These are phyloP conservation scores for Leptoteleia sp. DNA, from an alignment of 1,140 invertebrate genomes.

Conservation along the genomic window DNA sequence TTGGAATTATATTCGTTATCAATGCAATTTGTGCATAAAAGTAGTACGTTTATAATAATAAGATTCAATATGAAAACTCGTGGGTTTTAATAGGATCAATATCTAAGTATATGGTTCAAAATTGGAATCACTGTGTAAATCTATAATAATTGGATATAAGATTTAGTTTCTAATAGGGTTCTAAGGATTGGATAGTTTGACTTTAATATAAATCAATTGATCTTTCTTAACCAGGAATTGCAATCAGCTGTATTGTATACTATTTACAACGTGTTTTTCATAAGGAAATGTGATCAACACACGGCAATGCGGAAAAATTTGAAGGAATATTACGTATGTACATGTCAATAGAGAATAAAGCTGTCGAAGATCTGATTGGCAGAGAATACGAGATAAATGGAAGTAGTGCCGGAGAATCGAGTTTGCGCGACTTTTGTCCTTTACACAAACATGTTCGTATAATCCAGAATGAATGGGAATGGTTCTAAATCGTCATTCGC, in stretches of 20 bases:
- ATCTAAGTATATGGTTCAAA: too few relatives aligned
- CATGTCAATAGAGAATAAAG: conserved; percentile 50
- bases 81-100: too few relatives aligned
- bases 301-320: conserved; percentile 40
- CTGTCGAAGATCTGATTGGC: conserved; percentile 54
- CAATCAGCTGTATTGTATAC: conserved; percentile 16
- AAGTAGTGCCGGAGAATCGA: conserved; percentile 47
- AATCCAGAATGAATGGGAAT: conserved; percentile 31
- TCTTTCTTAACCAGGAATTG: too few relatives aligned
- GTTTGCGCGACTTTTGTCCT: conserved; percentile 46
- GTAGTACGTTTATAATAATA: too few relatives aligned
- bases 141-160: too few relatives aligned
- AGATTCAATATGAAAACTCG: too few relatives aligned
- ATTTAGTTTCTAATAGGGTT: too few relatives aligned
- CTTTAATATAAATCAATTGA: too few relatives aligned
- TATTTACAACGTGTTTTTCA: conserved; percentile 45
- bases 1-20: too few relatives aligned
- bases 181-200: too few relatives aligned
- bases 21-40: too few relatives aligned
- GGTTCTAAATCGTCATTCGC: conserved; percentile 15
- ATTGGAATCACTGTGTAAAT: conserved; percentile 6
- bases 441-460: conserved; percentile 9
- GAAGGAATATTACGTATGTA: conserved; percentile 44
- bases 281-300: conserved; percentile 45
- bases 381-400: conserved; percentile 52